Evolutionary conservation across 2,888 invertebrate species (phyloP).

Genomic region (Scaptomyza tumidula): DNA sequence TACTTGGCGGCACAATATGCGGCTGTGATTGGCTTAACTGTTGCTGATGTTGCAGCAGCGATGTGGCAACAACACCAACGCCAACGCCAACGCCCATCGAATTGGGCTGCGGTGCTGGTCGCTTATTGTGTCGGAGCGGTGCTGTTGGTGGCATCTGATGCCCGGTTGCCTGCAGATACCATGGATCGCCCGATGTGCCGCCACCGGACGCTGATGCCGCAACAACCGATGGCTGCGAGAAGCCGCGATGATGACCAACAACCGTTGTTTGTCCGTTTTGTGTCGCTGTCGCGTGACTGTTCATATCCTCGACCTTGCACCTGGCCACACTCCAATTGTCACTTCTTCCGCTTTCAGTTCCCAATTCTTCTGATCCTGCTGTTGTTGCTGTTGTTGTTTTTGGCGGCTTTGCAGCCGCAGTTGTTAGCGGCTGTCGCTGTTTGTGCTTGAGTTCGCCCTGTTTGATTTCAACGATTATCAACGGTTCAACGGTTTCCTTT

Average conservation of each 20-base stretch:
- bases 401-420: constrained; percentile 50
- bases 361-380: constrained; percentile 13
- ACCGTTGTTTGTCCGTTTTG: constrained; percentile 84
- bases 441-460: constrained; percentile 51
- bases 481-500: constrained; percentile 21
- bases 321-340: constrained; percentile 39
- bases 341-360: constrained; percentile 8
- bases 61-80: constrained; percentile 49
- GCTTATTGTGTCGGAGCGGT: constrained; percentile 85
- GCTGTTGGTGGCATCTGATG: constrained; percentile 85
- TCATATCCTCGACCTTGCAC: constrained; percentile 81
- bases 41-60: constrained; percentile 81
- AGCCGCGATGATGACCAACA: constrained; percentile 85
- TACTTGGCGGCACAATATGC: constrained; percentile 84
- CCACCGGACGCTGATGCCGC: constrained; percentile 67
- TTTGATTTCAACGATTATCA: constrained; percentile 66
- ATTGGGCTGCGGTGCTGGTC: constrained; percentile 84
- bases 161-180: constrained; percentile 85
- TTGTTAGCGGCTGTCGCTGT: constrained; percentile 24
- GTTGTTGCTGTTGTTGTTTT: constrained; percentile 6
- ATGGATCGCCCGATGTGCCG: constrained; percentile 84
- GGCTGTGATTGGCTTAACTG: constrained; percentile 84
- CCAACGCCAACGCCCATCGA: constrained; percentile 54
- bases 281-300: constrained; percentile 85
- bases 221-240: constrained; percentile 84